Evolutionary conservation across 2,113 vertebrate species (phyloP).

Genomic region (Neomonachus schauinslandi): DNA sequence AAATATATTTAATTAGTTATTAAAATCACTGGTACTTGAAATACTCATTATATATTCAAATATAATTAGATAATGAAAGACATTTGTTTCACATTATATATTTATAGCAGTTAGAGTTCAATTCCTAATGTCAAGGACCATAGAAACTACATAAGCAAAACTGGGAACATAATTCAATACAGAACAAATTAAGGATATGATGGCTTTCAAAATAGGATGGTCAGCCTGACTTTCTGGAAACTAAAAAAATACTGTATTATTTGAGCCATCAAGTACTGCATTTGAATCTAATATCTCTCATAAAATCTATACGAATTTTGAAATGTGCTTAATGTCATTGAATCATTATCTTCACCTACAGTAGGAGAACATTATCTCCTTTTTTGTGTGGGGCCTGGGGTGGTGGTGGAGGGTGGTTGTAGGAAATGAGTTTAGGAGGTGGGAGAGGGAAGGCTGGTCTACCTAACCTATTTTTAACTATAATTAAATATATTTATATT

Average conservation of each 20-base stretch:
- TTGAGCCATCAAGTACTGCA: background rate
- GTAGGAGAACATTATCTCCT: background rate
- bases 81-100: slow-evolving; percentile 53
- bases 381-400: background rate
- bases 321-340: background rate
- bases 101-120: slow-evolving; percentile 49
- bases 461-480: background rate
- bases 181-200: background rate
- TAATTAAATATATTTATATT: background rate
- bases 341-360: background rate
- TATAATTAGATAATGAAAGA: slow-evolving; percentile 60
- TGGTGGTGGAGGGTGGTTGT: background rate
- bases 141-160: background rate
- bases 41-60: slow-evolving; percentile 46
- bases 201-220: background rate
- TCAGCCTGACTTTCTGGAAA: background rate
- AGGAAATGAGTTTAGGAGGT: background rate
- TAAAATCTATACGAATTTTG: background rate
- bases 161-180: slow-evolving; percentile 24
- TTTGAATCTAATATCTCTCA: background rate
- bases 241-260: background rate
- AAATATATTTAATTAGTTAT: slow-evolving; percentile 36
- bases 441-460: background rate
- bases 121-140: slow-evolving; percentile 59
- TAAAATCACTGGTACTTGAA: slow-evolving; percentile 44